Conservation (phyloP, 2,797 vertebrate genomes). For the Balearica regulorum region DNA sequence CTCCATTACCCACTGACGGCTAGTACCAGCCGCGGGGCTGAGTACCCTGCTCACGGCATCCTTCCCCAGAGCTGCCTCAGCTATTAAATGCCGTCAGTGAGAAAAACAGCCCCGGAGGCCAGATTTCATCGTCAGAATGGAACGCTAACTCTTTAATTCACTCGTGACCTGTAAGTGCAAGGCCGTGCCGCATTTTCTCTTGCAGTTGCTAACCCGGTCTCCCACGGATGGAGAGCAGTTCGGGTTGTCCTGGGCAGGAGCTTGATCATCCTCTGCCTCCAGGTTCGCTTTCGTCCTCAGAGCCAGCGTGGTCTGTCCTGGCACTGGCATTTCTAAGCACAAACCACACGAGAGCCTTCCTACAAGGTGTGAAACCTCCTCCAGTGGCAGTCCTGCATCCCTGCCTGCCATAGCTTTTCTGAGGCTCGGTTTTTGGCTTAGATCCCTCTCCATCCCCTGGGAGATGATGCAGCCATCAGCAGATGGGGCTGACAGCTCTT, state of each 20-base stretch:
- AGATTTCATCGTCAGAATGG: neutral
- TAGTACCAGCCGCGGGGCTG: neutral
- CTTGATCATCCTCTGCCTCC: neutral
- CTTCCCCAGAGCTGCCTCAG: neutral
- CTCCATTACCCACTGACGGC: neutral
- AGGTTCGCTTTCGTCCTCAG: neutral
- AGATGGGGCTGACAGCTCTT: neutral
- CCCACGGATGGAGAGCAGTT: neutral
- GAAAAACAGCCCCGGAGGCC: neutral
- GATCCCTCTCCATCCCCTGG: neutral
- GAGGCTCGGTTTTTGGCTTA: neutral
- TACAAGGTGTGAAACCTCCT: neutral
- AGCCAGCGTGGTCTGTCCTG: neutral
- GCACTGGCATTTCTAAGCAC: neutral
- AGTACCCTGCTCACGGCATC: neutral
- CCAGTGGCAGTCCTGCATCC: neutral
- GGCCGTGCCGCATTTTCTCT: neutral
- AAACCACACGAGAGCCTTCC: neutral
- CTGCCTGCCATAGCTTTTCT: neutral
- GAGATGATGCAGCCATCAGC: neutral
- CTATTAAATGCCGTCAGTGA: neutral
- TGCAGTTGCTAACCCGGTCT: neutral
- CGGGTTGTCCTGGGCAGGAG: neutral
- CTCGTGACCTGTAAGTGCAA: neutral
- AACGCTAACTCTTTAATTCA: neutral